These are phyloP conservation scores for Tenthredo scrophulariae DNA, from an alignment of 2,888 invertebrate species.

Conservation along the genomic window DNA sequence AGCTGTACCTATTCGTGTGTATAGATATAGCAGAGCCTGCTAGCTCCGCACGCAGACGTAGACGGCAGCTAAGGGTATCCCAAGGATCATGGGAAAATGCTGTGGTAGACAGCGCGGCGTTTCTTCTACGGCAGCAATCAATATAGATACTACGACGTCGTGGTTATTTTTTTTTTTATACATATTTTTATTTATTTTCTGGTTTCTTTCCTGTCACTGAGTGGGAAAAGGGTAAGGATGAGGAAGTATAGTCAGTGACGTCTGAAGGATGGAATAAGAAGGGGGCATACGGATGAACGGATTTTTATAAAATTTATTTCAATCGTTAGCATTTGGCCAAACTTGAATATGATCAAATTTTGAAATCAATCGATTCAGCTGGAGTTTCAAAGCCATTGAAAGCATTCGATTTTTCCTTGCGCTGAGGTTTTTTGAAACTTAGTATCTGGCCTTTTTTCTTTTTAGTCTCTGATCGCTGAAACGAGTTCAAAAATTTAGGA, in stretches of 20 bases:
- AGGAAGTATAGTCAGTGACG: background rate
- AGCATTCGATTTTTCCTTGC: background rate
- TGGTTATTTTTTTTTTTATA: background rate
- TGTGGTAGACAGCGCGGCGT: slow-evolving; percentile 52
- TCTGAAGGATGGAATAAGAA: no score
- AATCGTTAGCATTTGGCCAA: background rate
- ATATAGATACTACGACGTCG: slow-evolving; percentile 20
- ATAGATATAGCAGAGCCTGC: background rate
- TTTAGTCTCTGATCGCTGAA: background rate
- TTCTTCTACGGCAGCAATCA: slow-evolving; percentile 28
- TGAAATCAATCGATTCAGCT: background rate
- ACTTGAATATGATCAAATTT: background rate
- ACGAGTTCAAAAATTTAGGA: background rate
- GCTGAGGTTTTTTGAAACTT: no score
- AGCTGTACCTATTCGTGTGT: background rate
- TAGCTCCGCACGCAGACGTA: slow-evolving; percentile 11
- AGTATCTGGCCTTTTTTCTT: background rate
- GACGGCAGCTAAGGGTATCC: slow-evolving; percentile 1
- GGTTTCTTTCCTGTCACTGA: background rate
- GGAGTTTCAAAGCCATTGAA: background rate
- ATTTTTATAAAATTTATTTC: background rate
- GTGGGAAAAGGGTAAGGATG: background rate
- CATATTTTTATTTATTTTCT: background rate
- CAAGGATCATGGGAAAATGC: slow-evolving; percentile 38
- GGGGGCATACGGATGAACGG: background rate